Conservation (phyloP, 2,888 invertebrate species). For the Rutpela maculata region DNA sequence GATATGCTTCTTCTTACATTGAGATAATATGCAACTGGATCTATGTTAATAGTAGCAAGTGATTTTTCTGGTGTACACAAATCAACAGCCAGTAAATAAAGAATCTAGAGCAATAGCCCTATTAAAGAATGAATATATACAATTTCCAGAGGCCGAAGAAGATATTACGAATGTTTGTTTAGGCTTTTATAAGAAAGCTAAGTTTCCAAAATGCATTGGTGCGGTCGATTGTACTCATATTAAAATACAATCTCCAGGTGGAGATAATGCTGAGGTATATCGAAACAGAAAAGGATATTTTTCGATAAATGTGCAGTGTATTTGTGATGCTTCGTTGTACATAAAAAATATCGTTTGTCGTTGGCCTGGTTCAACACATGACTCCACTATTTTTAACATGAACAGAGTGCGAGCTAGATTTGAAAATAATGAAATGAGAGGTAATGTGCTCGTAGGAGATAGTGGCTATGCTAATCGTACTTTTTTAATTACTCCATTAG, state of each 20-base stretch:
- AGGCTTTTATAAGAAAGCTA: background rate
- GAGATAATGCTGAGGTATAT: too few species aligned
- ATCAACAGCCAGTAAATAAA: background rate
- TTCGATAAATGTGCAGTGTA: too few species aligned
- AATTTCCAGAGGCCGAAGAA: background rate
- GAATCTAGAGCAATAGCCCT: background rate
- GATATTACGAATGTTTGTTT: background rate
- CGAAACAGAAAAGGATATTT: too few species aligned
- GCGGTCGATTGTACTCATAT: constrained; percentile 8
- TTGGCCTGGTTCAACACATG: too few species aligned
- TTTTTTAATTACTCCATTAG: too few species aligned
- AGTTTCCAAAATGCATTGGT: constrained; percentile 8
- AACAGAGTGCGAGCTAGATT: too few species aligned
- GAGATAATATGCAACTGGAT: constrained; percentile 6
- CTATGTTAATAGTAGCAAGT: constrained; percentile 1
- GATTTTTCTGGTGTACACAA: constrained; percentile 17
- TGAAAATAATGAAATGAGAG: too few species aligned
- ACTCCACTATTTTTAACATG: too few species aligned
- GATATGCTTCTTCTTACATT: background rate
- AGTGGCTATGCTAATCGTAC: too few species aligned
- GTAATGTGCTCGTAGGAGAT: too few species aligned
- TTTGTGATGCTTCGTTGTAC: too few species aligned
- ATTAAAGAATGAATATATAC: background rate
- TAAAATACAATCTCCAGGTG: constrained; percentile 9
- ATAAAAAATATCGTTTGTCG: too few species aligned